phyloP scores from a whole-genome alignment of 2,888 invertebrate species.

The Alcis repandata region DNA sequence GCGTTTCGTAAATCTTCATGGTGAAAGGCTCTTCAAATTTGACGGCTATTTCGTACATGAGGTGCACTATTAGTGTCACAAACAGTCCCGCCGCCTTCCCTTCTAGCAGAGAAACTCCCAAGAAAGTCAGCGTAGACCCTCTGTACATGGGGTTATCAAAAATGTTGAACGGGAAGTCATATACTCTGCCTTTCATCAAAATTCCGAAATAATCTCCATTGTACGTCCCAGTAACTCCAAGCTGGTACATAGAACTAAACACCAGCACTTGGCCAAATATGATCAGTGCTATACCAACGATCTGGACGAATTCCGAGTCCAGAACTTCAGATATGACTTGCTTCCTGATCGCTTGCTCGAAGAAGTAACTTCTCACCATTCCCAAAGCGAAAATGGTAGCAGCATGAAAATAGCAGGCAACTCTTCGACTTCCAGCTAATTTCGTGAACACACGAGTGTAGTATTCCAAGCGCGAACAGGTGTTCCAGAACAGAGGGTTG shows the following conservation, averaged over 20 bases:
- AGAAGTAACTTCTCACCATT: conserved; percentile 42
- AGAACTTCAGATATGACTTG: conserved; percentile 16
- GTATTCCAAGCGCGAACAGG: conserved; percentile 4
- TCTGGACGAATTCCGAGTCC: neutral
- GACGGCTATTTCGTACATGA: conserved; percentile 20
- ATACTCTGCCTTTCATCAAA: conserved; percentile 45
- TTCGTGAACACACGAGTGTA: conserved; percentile 8
- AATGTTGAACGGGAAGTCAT: conserved; percentile 45
- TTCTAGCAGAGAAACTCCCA: conserved; percentile 34
- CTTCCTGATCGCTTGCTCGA: conserved; percentile 41
- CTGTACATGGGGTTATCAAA: conserved; percentile 49
- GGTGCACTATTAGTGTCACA: neutral
- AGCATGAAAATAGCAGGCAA: conserved; percentile 3
- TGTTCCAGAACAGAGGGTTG: conserved; percentile 9
- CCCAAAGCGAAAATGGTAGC: conserved; percentile 8
- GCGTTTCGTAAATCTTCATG: neutral
- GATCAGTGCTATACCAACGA: neutral
- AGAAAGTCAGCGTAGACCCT: conserved; percentile 47
- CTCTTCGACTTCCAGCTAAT: neutral
- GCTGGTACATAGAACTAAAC: conserved; percentile 41
- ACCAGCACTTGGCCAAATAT: conserved; percentile 11
- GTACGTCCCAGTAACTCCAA: conserved; percentile 48
- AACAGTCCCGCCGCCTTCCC: conserved; percentile 10
- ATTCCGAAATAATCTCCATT: conserved; percentile 50
- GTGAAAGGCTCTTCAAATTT: conserved; percentile 21